phyloP scores from a whole-genome alignment of 2,113 vertebrate species.

The Amphiprion ocellaris region DNA sequence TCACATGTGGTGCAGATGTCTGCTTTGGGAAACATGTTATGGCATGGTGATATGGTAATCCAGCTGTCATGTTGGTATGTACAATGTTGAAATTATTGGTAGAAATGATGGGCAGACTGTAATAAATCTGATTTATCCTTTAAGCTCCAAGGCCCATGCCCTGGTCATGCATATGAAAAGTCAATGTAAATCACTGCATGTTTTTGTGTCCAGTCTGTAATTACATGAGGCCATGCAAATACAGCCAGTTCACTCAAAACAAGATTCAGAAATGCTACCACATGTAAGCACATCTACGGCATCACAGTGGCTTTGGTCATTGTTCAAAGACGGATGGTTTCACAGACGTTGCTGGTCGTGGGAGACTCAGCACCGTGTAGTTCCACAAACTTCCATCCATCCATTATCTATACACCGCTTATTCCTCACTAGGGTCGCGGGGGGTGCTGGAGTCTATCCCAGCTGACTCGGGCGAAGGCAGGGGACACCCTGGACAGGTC shows the following conservation, averaged over 20 bases:
- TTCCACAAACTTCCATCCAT: neutral
- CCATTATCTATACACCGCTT: too few relatives aligned
- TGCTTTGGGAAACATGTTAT: too few relatives aligned
- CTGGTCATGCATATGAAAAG: conserved; percentile 20
- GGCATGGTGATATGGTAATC: too few relatives aligned
- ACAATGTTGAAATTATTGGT: too few relatives aligned
- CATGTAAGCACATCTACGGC: too few relatives aligned
- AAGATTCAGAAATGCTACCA: neutral
- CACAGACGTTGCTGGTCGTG: neutral
- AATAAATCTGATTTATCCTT: neutral
- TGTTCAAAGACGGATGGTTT: conserved; percentile 1
- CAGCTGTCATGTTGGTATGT: too few relatives aligned
- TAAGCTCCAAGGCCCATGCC: neutral
- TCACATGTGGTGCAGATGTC: too few relatives aligned
- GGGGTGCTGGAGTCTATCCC: too few relatives aligned
- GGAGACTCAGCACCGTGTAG: neutral
- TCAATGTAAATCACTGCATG: conserved; percentile 22
- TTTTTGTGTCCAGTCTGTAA: conserved; percentile 1
- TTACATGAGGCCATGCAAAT: conserved; percentile 6
- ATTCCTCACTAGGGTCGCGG: too few relatives aligned
- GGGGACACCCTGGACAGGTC: too few relatives aligned
- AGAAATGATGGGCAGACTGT: neutral
- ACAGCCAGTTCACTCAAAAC: neutral
- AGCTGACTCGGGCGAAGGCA: too few relatives aligned
- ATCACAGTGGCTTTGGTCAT: neutral